Evolutionary conservation across 2,888 invertebrate genomes (phyloP).

Genomic region (Hyppa rectilinea): DNA sequence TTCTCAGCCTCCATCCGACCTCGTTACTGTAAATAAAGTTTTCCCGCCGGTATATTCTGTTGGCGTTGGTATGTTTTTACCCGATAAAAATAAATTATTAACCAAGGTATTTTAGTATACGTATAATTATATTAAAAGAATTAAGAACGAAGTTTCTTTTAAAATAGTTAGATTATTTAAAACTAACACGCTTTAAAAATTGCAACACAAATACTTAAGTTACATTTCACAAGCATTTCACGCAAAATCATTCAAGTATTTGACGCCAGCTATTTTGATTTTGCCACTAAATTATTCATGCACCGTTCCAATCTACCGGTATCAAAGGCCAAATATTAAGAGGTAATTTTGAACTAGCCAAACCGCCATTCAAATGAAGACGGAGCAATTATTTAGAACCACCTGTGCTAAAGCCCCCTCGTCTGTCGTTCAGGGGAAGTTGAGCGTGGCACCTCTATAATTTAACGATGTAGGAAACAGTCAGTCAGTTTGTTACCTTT

Average conservation of each 20-base stretch:
- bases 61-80: slow-evolving; percentile 1
- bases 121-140: not conserved
- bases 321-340: not conserved
- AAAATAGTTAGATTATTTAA: not conserved
- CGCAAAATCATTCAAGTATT: too few relatives aligned
- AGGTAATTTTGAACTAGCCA: not conserved
- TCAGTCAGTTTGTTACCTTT: slow-evolving; percentile 21
- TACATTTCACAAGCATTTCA: not conserved
- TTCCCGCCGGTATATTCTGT: not conserved
- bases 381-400: slow-evolving; percentile 4
- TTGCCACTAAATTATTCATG: not conserved
- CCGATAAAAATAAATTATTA: not conserved
- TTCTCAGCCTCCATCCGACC: slow-evolving; percentile 27
- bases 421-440: not conserved
- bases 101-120: not conserved
- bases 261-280: not conserved
- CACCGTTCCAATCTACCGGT: not conserved
- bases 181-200: too few relatives aligned
- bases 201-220: not conserved
- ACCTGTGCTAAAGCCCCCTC: not conserved
- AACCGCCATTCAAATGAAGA: not conserved
- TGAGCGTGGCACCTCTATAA: not conserved
- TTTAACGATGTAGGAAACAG: slow-evolving; percentile 32
- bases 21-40: slow-evolving; percentile 39
- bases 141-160: not conserved